Conservation (phyloP, 2,113 vertebrate species). For the Tachysurus fulvidraco region DNA sequence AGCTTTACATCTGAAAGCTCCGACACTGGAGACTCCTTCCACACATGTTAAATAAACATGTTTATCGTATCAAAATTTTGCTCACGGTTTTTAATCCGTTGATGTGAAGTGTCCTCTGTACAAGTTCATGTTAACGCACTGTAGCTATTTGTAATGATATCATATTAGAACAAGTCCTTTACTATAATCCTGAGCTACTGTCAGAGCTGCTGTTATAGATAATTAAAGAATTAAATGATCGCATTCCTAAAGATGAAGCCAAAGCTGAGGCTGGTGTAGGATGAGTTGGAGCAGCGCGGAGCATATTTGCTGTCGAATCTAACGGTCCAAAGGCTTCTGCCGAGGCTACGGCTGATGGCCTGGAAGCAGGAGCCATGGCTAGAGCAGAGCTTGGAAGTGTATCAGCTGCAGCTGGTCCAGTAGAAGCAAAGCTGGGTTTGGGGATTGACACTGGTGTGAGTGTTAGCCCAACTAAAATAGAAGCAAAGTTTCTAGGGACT, state of each 20-base stretch:
- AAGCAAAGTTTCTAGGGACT: constrained; percentile 26
- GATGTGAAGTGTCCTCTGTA: too few species aligned
- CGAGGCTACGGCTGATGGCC: neutral
- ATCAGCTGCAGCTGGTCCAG: constrained; percentile 46
- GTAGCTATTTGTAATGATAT: too few species aligned
- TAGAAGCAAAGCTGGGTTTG: constrained; percentile 2
- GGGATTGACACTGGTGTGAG: constrained; percentile 30
- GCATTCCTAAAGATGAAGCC: neutral
- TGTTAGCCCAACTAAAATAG: neutral
- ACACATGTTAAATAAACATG: too few species aligned
- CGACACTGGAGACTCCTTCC: too few species aligned
- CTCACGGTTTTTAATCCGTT: too few species aligned
- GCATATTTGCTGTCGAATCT: constrained; percentile 3
- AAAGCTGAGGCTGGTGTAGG: neutral
- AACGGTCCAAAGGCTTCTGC: constrained; percentile 34
- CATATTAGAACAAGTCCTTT: too few species aligned
- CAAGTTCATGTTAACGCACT: too few species aligned
- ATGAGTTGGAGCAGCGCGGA: neutral
- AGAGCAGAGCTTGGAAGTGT: constrained; percentile 40
- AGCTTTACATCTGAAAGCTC: too few species aligned
- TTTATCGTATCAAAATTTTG: too few species aligned
- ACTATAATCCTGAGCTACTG: too few species aligned
- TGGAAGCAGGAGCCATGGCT: constrained; percentile 29
- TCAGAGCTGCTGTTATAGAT: too few species aligned
- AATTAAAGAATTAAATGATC: too few species aligned